phyloP scores from a whole-genome alignment of 2,888 invertebrate species.

The Chelonus formosanus region DNA sequence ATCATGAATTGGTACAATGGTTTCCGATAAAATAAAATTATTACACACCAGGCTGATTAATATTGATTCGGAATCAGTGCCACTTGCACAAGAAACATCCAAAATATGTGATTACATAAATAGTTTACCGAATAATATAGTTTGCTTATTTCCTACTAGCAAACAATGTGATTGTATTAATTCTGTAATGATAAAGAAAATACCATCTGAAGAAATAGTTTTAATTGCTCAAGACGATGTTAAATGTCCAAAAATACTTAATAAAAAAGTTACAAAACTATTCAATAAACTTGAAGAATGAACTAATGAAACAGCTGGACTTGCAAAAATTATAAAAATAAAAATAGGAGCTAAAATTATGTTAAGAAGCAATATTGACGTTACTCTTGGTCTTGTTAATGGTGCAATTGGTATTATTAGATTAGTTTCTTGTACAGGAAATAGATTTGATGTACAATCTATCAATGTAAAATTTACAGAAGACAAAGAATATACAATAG shows the following conservation, averaged over 20 bases:
- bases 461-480: conserved; percentile 34
- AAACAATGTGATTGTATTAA: conserved; percentile 43
- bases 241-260: conserved; percentile 37
- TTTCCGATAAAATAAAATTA: conserved; percentile 11
- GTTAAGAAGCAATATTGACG: conserved; percentile 33
- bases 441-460: conserved; percentile 31
- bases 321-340: conserved; percentile 40
- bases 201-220: conserved; percentile 37
- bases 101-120: conserved; percentile 43
- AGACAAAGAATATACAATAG: conserved; percentile 32
- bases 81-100: conserved; percentile 35
- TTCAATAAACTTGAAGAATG: conserved; percentile 42
- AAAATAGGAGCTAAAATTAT: conserved; percentile 45
- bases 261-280: conserved; percentile 37
- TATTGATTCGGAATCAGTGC: conserved; percentile 20
- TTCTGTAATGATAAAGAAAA: conserved; percentile 37
- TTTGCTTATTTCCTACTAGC: conserved; percentile 43
- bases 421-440: conserved; percentile 30
- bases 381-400: conserved; percentile 40
- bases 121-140: conserved; percentile 43
- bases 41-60: conserved; percentile 29
- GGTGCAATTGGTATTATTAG: conserved; percentile 41
- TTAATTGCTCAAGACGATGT: conserved; percentile 40
- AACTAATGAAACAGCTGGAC: conserved; percentile 42
- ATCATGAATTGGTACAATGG: conserved; percentile 24